Conservation (phyloP, 2,113 vertebrate genomes). For the Mesoclemmys tuberculata region DNA sequence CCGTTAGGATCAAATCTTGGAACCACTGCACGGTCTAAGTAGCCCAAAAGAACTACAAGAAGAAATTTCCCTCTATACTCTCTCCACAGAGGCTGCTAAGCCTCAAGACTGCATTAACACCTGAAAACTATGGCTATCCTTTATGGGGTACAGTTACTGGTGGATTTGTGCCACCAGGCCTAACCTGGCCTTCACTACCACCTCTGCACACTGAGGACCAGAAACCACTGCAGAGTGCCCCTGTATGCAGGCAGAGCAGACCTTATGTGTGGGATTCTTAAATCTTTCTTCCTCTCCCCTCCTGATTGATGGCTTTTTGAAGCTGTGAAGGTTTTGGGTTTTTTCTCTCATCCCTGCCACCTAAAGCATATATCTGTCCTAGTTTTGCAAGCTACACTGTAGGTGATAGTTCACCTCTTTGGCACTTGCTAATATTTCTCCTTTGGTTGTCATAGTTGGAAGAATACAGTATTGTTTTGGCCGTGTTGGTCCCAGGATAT, state of each 20-base stretch:
- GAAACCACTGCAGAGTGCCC: not conserved
- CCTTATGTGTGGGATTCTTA: not conserved
- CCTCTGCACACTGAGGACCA: not conserved
- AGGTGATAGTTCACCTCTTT: not conserved
- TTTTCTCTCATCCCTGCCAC: not conserved
- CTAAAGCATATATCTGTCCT: not conserved
- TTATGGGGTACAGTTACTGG: not conserved
- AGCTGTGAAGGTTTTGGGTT: not conserved
- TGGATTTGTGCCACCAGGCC: not conserved
- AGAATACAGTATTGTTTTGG: not conserved
- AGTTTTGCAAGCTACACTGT: not conserved
- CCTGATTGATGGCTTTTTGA: not conserved
- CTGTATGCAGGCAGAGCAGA: not conserved
- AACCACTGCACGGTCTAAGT: not conserved
- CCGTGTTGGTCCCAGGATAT: not conserved
- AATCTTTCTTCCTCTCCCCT: not conserved
- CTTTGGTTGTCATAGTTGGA: not conserved
- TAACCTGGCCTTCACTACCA: not conserved
- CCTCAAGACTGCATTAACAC: not conserved
- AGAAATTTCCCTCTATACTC: not conserved
- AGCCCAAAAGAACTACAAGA: not conserved
- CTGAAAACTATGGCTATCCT: not conserved
- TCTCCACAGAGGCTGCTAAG: not conserved
- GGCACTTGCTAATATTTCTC: no score
- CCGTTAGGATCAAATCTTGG: not conserved